Evolutionary conservation across 2,888 invertebrate species (phyloP).

Genomic region (Ceriagrion tenellum): DNA sequence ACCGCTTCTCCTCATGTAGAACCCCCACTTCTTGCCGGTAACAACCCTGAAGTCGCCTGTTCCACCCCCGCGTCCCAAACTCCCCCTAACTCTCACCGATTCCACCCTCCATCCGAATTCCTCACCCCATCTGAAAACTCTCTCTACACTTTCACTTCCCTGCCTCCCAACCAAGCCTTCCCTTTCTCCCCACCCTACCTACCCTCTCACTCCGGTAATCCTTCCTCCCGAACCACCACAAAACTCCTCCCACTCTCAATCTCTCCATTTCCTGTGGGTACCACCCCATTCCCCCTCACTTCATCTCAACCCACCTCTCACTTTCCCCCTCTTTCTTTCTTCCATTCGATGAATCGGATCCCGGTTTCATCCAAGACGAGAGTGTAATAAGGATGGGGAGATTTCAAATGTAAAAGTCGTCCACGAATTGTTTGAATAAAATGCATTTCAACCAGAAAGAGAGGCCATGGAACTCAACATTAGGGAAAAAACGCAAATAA

Average conservation of each 20-base stretch:
- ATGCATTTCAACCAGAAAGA: too few relatives aligned
- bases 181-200: too few relatives aligned
- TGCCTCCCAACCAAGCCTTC: not conserved
- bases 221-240: not conserved
- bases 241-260: not conserved
- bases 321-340: not conserved
- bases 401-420: too few relatives aligned
- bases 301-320: not conserved
- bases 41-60: not conserved
- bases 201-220: not conserved
- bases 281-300: not conserved
- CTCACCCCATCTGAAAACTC: not conserved
- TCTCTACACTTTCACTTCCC: not conserved
- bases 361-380: not conserved
- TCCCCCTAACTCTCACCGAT: not conserved
- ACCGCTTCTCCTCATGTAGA: not conserved
- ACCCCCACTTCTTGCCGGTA: not conserved
- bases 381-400: not conserved
- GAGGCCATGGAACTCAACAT: too few relatives aligned
- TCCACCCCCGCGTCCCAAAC: not conserved
- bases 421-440: too few relatives aligned
- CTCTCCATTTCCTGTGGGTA: not conserved
- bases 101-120: not conserved
- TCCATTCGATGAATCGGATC: not conserved
- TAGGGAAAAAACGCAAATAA: too few relatives aligned